A percentile compares a stretch with the other conserved stretches of the same genome.
Evolutionary conservation across 2,797 vertebrate genomes (phyloP).

Genomic region (Malacoraja senta): DNA sequence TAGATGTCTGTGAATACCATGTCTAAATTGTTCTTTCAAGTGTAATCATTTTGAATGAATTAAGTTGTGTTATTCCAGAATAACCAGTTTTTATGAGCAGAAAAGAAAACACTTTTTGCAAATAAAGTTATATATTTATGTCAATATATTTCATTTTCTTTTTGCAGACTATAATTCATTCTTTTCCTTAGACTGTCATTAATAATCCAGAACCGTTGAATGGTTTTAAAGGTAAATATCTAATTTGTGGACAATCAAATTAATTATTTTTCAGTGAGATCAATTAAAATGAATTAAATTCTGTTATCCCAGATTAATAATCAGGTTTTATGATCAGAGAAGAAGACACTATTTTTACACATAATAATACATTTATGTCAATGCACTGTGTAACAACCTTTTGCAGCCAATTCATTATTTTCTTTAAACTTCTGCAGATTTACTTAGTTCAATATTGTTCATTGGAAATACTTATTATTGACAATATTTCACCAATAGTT

Average conservation of each 20-base stretch:
- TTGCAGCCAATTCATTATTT: too few relatives aligned
- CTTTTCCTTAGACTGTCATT: background rate
- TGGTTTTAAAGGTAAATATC: background rate
- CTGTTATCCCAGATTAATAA: too few relatives aligned
- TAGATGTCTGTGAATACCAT: conserved; percentile 44
- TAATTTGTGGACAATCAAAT: background rate
- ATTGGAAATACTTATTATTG: background rate
- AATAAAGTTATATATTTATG: background rate
- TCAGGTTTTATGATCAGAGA: too few relatives aligned
- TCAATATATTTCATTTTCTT: background rate
- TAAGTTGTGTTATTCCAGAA: conserved; percentile 25
- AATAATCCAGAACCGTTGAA: background rate
- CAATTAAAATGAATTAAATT: too few relatives aligned
- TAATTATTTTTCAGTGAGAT: too few relatives aligned
- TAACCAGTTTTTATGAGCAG: background rate
- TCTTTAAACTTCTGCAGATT: too few relatives aligned
- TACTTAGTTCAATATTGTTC: too few relatives aligned
- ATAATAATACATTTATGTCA: too few relatives aligned
- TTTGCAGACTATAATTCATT: background rate
- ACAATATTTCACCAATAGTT: background rate
- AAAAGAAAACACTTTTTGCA: background rate
- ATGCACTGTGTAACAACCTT: too few relatives aligned
- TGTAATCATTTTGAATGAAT: conserved; percentile 31
- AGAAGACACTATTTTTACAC: too few relatives aligned
- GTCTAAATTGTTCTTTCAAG: conserved; percentile 28